Conservation (phyloP, 2,888 invertebrate species). For the Amorpha juglandis region DNA sequence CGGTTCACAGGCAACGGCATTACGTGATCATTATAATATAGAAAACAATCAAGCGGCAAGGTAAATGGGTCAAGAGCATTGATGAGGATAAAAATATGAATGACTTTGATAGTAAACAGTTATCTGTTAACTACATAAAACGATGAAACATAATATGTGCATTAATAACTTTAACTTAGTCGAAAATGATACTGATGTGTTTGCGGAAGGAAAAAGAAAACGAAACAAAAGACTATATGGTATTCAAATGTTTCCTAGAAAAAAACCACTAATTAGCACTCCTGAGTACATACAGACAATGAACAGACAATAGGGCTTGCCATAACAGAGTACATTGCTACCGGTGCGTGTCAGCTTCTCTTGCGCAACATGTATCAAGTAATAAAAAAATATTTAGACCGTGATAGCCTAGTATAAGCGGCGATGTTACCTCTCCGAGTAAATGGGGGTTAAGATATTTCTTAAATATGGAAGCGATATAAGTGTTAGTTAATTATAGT, state of each 20-base stretch:
- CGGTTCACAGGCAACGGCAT: not conserved
- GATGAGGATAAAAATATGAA: constrained; percentile 21
- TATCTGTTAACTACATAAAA: not conserved
- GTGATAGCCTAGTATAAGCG: constrained; percentile 6
- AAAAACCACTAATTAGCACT: constrained; percentile 11
- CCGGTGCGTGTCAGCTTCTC: constrained; percentile 4
- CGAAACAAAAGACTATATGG: constrained; percentile 14
- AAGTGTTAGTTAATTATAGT: not conserved
- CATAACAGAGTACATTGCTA: constrained; percentile 7
- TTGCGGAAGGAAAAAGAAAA: not conserved
- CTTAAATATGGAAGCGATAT: not conserved
- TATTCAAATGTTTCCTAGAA: constrained; percentile 18
- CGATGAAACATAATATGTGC: not conserved
- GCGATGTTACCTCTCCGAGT: not conserved
- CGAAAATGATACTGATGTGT: not conserved
- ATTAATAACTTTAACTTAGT: not conserved
- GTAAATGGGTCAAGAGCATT: constrained; percentile 16
- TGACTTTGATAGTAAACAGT: constrained; percentile 10
- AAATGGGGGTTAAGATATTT: not conserved
- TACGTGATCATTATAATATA: constrained; percentile 20
- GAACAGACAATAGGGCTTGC: constrained; percentile 39
- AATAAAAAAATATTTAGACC: constrained; percentile 24
- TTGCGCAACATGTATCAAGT: constrained; percentile 1
- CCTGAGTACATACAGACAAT: constrained; percentile 33
- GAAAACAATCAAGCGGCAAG: constrained; percentile 12